Conservation (phyloP, 2,113 vertebrate genomes). For the Opisthocomus hoazin region DNA sequence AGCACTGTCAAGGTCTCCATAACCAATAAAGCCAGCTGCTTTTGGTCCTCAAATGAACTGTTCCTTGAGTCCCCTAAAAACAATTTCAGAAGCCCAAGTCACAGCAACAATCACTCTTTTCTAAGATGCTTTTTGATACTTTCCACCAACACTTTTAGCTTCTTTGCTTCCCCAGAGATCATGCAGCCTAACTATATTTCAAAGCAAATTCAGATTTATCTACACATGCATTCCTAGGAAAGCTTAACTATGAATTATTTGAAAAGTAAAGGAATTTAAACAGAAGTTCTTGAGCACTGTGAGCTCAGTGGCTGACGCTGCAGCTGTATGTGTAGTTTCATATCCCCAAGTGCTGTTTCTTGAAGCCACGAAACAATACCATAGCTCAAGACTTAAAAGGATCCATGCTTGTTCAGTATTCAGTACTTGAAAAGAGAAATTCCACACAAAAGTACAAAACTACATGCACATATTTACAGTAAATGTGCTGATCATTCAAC, state of each 20-base stretch:
- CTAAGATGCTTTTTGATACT: not conserved
- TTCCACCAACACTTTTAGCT: not conserved
- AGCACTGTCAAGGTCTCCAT: slow-evolving; percentile 96
- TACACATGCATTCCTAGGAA: not conserved
- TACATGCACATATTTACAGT: not conserved
- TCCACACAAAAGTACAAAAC: not conserved
- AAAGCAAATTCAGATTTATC: not conserved
- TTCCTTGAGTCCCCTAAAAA: slow-evolving; percentile 84
- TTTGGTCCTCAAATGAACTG: slow-evolving; percentile 90
- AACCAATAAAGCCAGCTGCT: slow-evolving; percentile 91
- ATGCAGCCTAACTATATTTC: not conserved
- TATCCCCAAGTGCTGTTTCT: not conserved
- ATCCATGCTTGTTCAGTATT: not conserved
- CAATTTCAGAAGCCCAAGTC: not conserved
- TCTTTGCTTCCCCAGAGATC: not conserved
- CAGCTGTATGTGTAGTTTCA: not conserved
- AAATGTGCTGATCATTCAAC: not conserved
- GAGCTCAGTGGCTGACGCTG: not conserved
- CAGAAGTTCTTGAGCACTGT: not conserved
- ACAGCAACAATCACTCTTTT: not conserved
- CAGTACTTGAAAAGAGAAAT: not conserved
- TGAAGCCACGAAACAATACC: not conserved
- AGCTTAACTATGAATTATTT: not conserved
- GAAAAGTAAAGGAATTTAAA: not conserved
- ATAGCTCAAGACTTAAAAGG: not conserved